Evolutionary conservation across 35 echinoderm and acorn worm genomes (phyloP).

Genomic region (Eucidaris tribuloides): DNA sequence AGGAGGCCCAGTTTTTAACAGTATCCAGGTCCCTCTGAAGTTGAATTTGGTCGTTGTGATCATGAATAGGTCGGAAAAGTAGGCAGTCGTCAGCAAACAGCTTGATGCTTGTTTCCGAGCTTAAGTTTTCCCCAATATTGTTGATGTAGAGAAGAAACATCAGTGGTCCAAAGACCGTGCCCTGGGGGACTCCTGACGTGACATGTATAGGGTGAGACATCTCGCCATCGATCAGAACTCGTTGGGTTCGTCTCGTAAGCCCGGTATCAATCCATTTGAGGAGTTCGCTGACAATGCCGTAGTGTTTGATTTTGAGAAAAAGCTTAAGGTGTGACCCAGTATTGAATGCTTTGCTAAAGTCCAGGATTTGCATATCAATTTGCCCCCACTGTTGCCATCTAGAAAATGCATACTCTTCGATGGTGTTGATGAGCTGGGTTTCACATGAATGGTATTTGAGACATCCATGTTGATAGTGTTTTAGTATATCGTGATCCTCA

Average conservation of each 20-base stretch:
- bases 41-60: background rate
- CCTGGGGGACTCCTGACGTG: conserved; percentile 11
- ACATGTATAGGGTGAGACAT: conserved; percentile 3
- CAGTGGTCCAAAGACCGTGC: conserved; percentile 4
- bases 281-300: background rate
- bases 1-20: conserved; percentile 23
- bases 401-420: background rate
- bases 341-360: background rate
- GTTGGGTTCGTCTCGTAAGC: conserved; percentile 17
- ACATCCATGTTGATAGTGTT: conserved; percentile 1
- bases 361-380: background rate
- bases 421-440: conserved; percentile 17
- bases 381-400: background rate
- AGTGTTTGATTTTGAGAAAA: conserved; percentile 17
- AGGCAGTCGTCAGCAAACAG: conserved; percentile 83
- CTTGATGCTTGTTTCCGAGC: conserved; percentile 29
- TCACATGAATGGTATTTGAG: background rate
- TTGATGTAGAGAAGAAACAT: conserved; percentile 45
- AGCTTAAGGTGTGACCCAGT: conserved; percentile 13
- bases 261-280: conserved; percentile 23
- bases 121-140: background rate
- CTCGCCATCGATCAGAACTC: conserved; percentile 35
- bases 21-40: conserved; percentile 35
- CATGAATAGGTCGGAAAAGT: conserved; percentile 51
- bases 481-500: background rate